Conservation (phyloP, 2,113 vertebrate species). For the Halcyon malimbica region DNA sequence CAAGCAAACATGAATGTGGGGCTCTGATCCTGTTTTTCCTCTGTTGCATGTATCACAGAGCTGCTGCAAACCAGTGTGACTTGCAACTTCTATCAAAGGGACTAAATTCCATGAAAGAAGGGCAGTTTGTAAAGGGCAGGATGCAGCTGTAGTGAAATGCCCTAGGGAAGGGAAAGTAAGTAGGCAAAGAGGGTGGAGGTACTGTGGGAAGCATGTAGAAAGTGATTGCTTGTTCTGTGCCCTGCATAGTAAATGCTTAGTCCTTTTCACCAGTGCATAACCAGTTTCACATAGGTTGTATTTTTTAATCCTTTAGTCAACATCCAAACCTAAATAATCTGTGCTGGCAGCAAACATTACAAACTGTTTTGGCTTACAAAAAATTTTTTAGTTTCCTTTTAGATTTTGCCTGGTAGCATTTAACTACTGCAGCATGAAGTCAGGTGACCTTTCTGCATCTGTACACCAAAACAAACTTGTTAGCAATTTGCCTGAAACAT, state of each 20-base stretch:
- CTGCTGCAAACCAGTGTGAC: not conserved
- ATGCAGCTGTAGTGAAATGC: not conserved
- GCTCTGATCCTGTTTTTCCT: not conserved
- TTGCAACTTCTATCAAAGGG: not conserved
- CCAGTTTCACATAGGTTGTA: not conserved
- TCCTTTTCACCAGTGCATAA: not conserved
- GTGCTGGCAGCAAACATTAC: not conserved
- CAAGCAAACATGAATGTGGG: not conserved
- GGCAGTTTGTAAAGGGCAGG: not conserved
- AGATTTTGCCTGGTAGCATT: not conserved
- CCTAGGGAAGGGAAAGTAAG: not conserved
- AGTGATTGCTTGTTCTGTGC: not conserved
- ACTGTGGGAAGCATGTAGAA: not conserved
- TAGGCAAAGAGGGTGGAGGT: not conserved
- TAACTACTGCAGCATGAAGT: not conserved
- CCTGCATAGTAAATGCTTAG: not conserved
- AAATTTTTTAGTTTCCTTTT: not conserved
- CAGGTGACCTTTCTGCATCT: not conserved
- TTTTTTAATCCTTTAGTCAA: constrained; percentile 11
- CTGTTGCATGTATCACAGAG: not conserved
- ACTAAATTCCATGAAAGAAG: not conserved
- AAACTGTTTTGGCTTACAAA: not conserved
- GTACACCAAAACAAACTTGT: not conserved
- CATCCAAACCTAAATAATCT: not conserved
- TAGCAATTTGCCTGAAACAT: not conserved